Conservation (phyloP, 2,797 vertebrate genomes). For the Sciurus vulgaris region DNA sequence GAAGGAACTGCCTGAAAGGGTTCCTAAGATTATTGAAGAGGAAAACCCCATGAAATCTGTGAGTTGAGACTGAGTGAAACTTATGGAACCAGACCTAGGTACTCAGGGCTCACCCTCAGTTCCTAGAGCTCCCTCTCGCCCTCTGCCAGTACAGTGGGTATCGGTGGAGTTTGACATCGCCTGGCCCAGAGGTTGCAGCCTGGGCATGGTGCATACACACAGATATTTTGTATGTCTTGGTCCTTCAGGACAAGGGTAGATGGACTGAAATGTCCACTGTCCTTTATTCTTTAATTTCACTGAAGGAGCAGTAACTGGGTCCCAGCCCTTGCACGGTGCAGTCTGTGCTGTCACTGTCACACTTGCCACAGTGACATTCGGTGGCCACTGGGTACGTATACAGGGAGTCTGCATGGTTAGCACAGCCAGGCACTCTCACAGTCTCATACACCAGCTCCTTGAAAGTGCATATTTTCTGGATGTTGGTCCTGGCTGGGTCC, state of each 20-base stretch:
- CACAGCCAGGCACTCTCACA: conserved; percentile 91
- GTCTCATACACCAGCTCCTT: conserved; percentile 92
- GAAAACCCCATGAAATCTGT: not conserved
- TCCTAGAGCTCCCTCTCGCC: not conserved
- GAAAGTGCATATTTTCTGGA: conserved; percentile 91
- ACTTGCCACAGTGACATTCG: conserved; percentile 91
- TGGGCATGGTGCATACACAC: not conserved
- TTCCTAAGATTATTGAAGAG: conserved; percentile 11
- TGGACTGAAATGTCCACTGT: not conserved
- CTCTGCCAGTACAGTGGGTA: not conserved
- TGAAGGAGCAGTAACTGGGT: conserved; percentile 90
- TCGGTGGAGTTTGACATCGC: not conserved
- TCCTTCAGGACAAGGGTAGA: conserved; percentile 3
- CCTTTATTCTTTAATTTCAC: conserved; percentile 83
- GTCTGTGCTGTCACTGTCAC: conserved; percentile 89
- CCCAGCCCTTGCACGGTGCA: conserved; percentile 89
- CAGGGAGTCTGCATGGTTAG: conserved; percentile 86
- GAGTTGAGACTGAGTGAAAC: conserved; percentile 17
- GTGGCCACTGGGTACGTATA: conserved; percentile 93
- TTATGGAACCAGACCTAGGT: not conserved
- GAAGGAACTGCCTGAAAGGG: not conserved
- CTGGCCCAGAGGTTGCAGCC: not conserved
- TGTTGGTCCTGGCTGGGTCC: conserved; percentile 84
- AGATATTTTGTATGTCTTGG: not conserved
- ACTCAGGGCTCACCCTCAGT: not conserved